Evolutionary conservation across 2,113 vertebrate species (phyloP).

Genomic region (Cinclus mexicanus): DNA sequence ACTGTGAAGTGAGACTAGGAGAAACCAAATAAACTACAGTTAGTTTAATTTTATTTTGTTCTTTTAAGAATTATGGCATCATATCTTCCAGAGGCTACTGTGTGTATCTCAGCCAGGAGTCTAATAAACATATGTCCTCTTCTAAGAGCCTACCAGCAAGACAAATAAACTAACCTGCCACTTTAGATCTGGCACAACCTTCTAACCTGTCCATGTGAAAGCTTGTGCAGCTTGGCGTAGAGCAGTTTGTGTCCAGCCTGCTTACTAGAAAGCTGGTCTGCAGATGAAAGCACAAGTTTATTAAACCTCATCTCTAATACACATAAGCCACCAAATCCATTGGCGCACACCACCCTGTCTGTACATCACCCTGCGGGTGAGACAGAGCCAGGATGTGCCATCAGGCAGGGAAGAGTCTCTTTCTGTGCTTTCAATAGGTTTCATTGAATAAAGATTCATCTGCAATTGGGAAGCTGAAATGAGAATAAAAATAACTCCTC

Average conservation of each 20-base stretch:
- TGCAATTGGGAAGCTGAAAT: conserved; percentile 41
- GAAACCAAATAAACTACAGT: conserved; percentile 19
- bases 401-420: not conserved
- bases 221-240: not conserved
- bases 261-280: conserved; percentile 1
- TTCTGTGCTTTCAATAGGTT: conserved; percentile 13
- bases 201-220: not conserved
- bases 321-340: conserved; percentile 6
- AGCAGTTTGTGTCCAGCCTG: not conserved
- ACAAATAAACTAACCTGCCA: not conserved
- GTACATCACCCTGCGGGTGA: not conserved
- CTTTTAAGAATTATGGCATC: not conserved
- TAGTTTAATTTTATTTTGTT: not conserved
- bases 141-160: not conserved
- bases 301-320: conserved; percentile 2
- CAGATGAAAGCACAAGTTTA: not conserved
- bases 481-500: conserved; percentile 45
- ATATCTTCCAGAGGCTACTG: not conserved
- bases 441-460: conserved; percentile 20
- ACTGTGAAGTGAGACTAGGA: not conserved
- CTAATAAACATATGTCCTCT: not conserved
- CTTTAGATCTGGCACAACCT: not conserved
- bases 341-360: not conserved
- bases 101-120: not conserved
- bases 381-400: not conserved